Evolutionary conservation across 2,888 invertebrate genomes (phyloP).

Genomic region (Macrosiphum euphorbiae): DNA sequence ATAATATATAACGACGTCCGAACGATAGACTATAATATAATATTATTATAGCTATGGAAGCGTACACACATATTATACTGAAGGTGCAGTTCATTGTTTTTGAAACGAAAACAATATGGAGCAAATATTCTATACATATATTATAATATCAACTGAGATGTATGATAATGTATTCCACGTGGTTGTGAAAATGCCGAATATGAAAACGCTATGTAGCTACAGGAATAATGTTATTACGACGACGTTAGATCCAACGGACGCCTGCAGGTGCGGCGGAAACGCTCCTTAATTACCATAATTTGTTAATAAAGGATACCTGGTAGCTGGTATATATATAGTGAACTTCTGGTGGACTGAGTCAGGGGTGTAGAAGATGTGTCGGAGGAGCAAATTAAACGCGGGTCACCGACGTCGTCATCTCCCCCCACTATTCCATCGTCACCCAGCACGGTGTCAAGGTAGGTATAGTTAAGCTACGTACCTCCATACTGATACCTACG

Average conservation of each 20-base stretch:
- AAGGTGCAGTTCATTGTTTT: not conserved
- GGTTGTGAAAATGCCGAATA: not conserved
- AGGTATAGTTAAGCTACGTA: not conserved
- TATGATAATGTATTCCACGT: not conserved
- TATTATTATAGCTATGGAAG: no score
- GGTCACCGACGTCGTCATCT: not conserved
- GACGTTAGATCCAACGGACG: conserved; percentile 15
- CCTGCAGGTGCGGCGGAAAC: conserved; percentile 18
- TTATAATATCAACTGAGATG: not conserved
- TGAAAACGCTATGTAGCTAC: not conserved
- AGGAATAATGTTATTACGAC: conserved; percentile 2
- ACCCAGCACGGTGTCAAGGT: not conserved
- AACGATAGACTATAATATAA: not conserved
- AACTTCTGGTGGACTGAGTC: not conserved
- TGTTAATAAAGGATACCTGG: conserved; percentile 48
- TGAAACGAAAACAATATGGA: not conserved
- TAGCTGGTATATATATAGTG: not conserved
- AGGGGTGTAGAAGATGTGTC: not conserved
- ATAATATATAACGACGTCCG: not conserved
- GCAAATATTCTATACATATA: not conserved
- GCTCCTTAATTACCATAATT: conserved; percentile 49
- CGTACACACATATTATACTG: no score
- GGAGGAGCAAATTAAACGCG: conserved; percentile 3
- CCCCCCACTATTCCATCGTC: not conserved
- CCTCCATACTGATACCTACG: not conserved